Evolutionary conservation across 1,140 invertebrate species (phyloP).

Genomic region (Calosoma granatense): DNA sequence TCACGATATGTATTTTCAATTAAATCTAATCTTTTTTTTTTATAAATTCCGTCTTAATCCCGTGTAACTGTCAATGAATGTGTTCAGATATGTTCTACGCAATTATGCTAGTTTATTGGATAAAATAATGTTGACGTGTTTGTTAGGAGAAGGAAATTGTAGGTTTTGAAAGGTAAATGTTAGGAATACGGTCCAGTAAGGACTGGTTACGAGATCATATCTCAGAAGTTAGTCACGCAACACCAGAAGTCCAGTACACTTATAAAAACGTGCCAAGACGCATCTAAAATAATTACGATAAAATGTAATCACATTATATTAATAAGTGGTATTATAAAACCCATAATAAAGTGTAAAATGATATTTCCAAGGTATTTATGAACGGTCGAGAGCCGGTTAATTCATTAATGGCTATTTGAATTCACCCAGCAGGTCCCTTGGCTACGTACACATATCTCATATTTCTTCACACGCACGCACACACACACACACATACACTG

Average conservation of each 20-base stretch:
- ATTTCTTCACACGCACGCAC: neutral
- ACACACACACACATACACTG: neutral
- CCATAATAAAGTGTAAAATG: slow-evolving; percentile 16
- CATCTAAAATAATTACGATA: neutral
- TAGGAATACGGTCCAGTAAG: too few relatives aligned
- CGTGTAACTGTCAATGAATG: neutral
- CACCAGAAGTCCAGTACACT: neutral
- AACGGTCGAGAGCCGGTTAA: neutral
- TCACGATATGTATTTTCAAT: too few relatives aligned
- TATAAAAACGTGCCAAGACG: neutral
- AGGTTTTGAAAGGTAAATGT: too few relatives aligned
- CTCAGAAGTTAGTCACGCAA: neutral
- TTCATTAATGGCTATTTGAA: slow-evolving; percentile 10
- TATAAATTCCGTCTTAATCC: neutral
- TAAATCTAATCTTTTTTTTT: too few relatives aligned
- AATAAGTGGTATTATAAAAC: neutral
- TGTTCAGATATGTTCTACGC: too few relatives aligned
- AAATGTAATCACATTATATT: slow-evolving; percentile 11
- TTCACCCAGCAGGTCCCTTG: neutral
- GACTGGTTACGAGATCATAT: too few relatives aligned
- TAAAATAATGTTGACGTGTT: neutral
- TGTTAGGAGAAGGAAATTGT: too few relatives aligned
- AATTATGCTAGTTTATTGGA: too few relatives aligned
- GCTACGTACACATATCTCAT: slow-evolving; percentile 3
- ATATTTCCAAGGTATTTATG: slow-evolving; percentile 15